Base-by-base conservation (phyloP, 2,113 vertebrate genomes). In the Lepus timidus region DNA sequence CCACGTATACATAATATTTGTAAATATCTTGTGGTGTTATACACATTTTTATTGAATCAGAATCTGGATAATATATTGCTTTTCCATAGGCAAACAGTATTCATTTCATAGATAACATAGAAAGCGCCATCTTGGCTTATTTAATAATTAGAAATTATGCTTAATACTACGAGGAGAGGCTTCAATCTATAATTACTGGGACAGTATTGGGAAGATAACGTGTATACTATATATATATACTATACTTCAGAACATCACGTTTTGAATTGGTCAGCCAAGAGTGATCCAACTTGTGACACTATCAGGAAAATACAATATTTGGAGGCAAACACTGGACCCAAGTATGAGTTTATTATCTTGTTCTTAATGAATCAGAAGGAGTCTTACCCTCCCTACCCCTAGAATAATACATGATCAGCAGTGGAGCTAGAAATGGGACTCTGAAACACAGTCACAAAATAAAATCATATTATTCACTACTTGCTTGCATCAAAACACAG, bases 191-290 rank as follows among this genome's bases (percentile, higher is more conserved):
- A 91, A 3, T 20, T 58, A 4, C 17, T 58, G 55, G 14, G 20
- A 58, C 19, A 88, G 19, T 91, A 86, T 39, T 94, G 76, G 16
- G 88, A 96, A n/a, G 83, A 9, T 51, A 62, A 12, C n/a, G n/a
- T n/a, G n/a, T n/a, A n/a, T n/a, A n/a, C n/a, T n/a, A n/a, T n/a
- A n/a, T 4, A 25, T 94, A 11, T 55, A 31, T 52, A 29, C 19
- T 62, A 19, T 8, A 51, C 9, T 13, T 88, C 61, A 70, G 67
- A 16, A 55, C 2, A 44, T 44, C 67, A 33, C 9, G 31, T n/a
- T 58, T 17, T 39, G 70, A 70, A 70, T 22, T 94, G 58, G 65
- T 31, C 13, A 70, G 19, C 52, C 2, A 36, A 36, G 17, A 29
- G 29, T 58, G 27, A 8, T 27, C 4, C 5, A 55, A 82, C 27